These are phyloP conservation scores for Euwallacea similis DNA, from an alignment of 1,140 invertebrate species.

Conservation along the genomic window DNA sequence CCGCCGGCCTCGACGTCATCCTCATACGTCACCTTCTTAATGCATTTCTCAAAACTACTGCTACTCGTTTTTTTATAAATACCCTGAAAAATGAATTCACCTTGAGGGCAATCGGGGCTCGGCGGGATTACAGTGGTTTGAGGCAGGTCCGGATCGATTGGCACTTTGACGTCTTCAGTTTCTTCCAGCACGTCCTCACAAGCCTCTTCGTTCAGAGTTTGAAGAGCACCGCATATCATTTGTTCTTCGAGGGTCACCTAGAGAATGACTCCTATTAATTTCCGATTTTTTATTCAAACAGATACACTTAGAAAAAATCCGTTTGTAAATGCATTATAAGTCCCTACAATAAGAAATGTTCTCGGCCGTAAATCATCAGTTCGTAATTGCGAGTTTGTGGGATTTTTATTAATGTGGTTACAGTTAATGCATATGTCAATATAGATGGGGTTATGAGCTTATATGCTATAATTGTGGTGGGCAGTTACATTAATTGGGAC, in stretches of 20 bases:
- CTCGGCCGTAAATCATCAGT: too few relatives aligned
- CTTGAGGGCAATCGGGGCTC: conserved; percentile 50
- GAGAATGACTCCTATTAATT: neutral
- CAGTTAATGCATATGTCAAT: too few relatives aligned
- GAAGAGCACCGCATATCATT: conserved; percentile 89
- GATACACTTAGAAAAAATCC: too few relatives aligned
- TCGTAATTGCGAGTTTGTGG: too few relatives aligned
- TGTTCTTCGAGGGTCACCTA: conserved; percentile 91
- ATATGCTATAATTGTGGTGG: neutral
- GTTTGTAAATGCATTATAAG: too few relatives aligned
- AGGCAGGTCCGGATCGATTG: conserved; percentile 48
- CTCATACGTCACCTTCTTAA: conserved; percentile 42
- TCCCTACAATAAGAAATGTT: too few relatives aligned
- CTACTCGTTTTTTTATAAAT: conserved; percentile 16
- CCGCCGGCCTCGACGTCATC: conserved; percentile 1
- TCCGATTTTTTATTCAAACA: too few relatives aligned
- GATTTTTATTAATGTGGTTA: too few relatives aligned
- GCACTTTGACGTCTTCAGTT: conserved; percentile 48
- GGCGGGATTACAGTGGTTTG: conserved; percentile 51
- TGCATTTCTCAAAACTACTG: conserved; percentile 7
- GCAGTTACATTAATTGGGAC: neutral
- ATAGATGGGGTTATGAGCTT: too few relatives aligned
- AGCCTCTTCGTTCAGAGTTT: conserved; percentile 89
- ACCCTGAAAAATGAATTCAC: conserved; percentile 44
- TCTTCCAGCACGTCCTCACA: conserved; percentile 80